These are phyloP conservation scores for Onychomys arenicola DNA, from an alignment of 2,797 vertebrate species.

Conservation along the genomic window DNA sequence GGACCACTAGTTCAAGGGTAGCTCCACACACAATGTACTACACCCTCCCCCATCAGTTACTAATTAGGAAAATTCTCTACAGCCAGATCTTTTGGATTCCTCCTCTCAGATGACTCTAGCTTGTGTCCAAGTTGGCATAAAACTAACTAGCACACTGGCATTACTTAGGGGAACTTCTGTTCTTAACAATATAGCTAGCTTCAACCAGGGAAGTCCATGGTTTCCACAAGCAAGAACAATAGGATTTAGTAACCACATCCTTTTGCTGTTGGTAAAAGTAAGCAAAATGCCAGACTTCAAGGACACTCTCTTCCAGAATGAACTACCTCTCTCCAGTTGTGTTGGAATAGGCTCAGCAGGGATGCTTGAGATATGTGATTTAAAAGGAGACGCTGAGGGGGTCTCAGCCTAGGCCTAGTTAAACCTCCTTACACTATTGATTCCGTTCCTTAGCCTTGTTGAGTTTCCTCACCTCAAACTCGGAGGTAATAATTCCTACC, in stretches of 20 bases:
- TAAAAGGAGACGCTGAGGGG: background rate
- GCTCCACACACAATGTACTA: background rate
- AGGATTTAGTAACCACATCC: background rate
- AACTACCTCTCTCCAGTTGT: background rate
- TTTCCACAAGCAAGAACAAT: background rate
- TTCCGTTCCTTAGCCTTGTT: background rate
- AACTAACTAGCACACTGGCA: background rate
- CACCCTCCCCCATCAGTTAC: background rate
- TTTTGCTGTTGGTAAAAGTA: background rate
- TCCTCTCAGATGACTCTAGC: background rate
- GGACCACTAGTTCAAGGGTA: background rate
- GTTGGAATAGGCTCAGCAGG: too few species aligned
- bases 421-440: background rate
- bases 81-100: background rate
- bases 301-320: background rate
- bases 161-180: background rate
- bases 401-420: background rate
- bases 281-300: conserved; percentile 13
- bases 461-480: background rate
- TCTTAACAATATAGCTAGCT: background rate
- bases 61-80: background rate
- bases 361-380: background rate
- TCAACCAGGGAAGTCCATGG: background rate
- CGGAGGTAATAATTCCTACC: background rate
- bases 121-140: background rate